These are phyloP conservation scores for Copsychus sechellarum DNA, from an alignment of 2,113 vertebrate genomes.

Conservation along the genomic window DNA sequence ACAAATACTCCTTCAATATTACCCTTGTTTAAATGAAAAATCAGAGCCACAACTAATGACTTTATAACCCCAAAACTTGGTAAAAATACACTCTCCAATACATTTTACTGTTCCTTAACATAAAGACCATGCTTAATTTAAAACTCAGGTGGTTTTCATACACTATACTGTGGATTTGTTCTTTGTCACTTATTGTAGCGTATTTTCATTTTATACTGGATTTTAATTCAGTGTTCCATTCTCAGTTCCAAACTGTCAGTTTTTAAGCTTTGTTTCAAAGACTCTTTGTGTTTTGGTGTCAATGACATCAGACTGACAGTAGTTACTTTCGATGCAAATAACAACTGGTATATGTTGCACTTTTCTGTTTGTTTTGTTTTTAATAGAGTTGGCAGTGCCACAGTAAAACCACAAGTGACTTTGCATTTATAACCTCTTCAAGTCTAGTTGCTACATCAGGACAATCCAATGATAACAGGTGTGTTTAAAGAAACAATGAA, in stretches of 20 bases:
- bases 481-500: background rate
- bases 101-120: background rate
- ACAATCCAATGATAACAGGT: slow-evolving; percentile 96
- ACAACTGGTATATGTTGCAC: background rate
- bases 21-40: background rate
- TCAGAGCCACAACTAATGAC: background rate
- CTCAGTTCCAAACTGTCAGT: background rate
- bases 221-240: background rate
- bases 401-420: slow-evolving; percentile 93
- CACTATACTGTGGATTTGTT: background rate
- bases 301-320: background rate
- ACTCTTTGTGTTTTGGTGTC: background rate
- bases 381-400: slow-evolving; percentile 96
- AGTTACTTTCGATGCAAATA: background rate
- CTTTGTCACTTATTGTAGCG: background rate
- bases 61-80: background rate
- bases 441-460: slow-evolving; percentile 95
- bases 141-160: background rate
- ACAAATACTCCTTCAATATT: background rate
- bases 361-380: slow-evolving; percentile 44
- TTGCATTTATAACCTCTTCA: slow-evolving; percentile 95
- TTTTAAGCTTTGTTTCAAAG: background rate
- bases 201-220: background rate
- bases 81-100: background rate
- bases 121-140: background rate